These are phyloP conservation scores for Caenorhabditis plicata DNA, from an alignment of 2,888 invertebrate species.

Conservation along the genomic window DNA sequence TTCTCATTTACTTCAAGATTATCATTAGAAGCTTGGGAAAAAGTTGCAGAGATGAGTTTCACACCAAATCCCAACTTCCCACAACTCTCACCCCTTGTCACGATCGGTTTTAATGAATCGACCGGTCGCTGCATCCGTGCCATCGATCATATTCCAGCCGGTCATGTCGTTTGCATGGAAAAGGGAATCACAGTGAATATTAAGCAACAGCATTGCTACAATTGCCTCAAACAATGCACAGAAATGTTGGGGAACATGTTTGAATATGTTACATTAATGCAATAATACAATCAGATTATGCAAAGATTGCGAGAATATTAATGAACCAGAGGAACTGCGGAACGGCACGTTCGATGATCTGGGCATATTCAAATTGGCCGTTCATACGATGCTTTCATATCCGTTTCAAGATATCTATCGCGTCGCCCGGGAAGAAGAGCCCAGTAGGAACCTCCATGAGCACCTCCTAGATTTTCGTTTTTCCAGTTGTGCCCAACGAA, in stretches of 20 bases:
- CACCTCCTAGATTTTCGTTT: too few species aligned
- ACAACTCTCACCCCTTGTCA: constrained; percentile 18
- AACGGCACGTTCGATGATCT: constrained; percentile 15
- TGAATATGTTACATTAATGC: too few species aligned
- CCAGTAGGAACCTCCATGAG: constrained; percentile 6
- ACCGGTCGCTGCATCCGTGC: constrained; percentile 25
- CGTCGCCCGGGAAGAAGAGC: neutral
- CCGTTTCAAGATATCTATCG: constrained; percentile 7
- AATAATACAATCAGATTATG: constrained; percentile 13
- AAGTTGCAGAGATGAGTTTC: too few species aligned
- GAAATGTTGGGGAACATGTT: too few species aligned
- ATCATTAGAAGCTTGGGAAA: too few species aligned
- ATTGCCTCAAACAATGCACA: constrained; percentile 21
- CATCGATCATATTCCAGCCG: constrained; percentile 16
- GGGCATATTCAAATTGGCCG: constrained; percentile 33
- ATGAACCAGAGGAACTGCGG: constrained; percentile 20
- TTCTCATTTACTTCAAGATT: too few species aligned
- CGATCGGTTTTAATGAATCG: constrained; percentile 14
- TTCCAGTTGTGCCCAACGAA: neutral
- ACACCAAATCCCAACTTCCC: constrained; percentile 12
- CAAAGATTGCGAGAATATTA: constrained; percentile 8
- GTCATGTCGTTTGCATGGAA: constrained; percentile 34
- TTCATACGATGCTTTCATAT: constrained; percentile 22
- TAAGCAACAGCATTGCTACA: constrained; percentile 9
- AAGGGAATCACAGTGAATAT: constrained; percentile 31